Conservation (phyloP, 1,140 invertebrate species). For the Lysiphlebus fabarum region DNA sequence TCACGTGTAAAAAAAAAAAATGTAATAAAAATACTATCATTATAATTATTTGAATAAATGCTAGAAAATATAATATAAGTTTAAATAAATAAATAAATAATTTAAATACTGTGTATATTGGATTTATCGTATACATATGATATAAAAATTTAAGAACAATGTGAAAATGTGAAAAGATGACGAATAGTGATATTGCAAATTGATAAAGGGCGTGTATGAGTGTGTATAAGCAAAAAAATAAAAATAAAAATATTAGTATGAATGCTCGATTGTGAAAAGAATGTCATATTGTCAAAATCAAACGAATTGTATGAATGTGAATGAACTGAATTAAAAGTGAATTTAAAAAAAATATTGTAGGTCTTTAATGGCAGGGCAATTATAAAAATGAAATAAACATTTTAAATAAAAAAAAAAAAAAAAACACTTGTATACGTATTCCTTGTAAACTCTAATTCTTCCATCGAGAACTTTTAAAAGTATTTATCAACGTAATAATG, state of each 20-base stretch:
- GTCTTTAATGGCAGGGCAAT: slow-evolving; percentile 12
- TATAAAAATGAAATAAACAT: slow-evolving; percentile 27
- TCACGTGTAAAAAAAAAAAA: slow-evolving; percentile 37
- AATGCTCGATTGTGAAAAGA: neutral
- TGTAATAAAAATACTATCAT: slow-evolving; percentile 49
- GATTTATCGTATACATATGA: slow-evolving; percentile 22
- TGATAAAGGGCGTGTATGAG: slow-evolving; percentile 17
- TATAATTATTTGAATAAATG: slow-evolving; percentile 51
- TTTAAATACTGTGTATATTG: slow-evolving; percentile 52
- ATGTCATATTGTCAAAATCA: neutral
- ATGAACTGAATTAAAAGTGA: slow-evolving; percentile 8
- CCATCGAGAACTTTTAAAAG: slow-evolving; percentile 56
- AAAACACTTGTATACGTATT: slow-evolving; percentile 57
- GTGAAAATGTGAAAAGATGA: neutral
- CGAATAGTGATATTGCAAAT: slow-evolving; percentile 30
- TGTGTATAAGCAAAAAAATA: slow-evolving; percentile 12
- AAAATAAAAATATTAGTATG: slow-evolving; percentile 15
- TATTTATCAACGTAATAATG: slow-evolving; percentile 57
- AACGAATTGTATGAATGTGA: too few relatives aligned
- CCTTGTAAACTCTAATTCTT: slow-evolving; percentile 58
- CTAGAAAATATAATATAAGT: too few relatives aligned
- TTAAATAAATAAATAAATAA: too few relatives aligned
- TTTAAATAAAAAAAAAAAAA: slow-evolving; percentile 31
- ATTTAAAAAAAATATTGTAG: slow-evolving; percentile 18
- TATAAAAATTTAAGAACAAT: slow-evolving; percentile 29